Base-by-base conservation (phyloP, 2,113 vertebrate genomes). In the Oxygymnocypris stewartii region DNA sequence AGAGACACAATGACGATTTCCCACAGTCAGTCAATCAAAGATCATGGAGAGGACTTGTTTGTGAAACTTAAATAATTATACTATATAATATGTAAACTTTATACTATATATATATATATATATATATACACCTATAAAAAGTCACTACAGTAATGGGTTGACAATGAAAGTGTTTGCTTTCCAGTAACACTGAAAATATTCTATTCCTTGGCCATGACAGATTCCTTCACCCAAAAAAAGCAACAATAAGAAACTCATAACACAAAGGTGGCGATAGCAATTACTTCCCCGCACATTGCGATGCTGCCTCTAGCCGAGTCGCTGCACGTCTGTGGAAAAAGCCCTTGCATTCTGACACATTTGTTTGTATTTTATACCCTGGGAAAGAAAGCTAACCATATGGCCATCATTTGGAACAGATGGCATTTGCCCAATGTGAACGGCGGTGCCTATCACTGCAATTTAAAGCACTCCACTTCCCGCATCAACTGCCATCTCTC, bases 371-470 rank as follows among this genome's bases (percentile, higher is more conserved):
- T 94, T 94, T 93, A 92, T 94, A 94, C 93, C 92, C 93, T 85
- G 87, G 91, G 92, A 94, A 94, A 94, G 93, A 96, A 96, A 93
- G 93, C 93, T 91, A 82, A 92, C 94, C 95, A 96, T 96, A 96
- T 96, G 95, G 94, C 94, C 90, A 94, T 91, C 89, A 94, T 93
- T 88, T 91, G 93, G 92, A 96, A 93, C 96, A 96, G 96, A 97
- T 97, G 95, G 94, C 94, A 92, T 94, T 95, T 96, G 94, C 95
- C 95, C 95, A 96, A 93, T 94, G 94, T 92, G 93, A 96, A 95
- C 91, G 91, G 89, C 90, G 90, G 90, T 91, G 93, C 93, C 93
- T 94, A 94, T 93, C 91, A 91, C 90, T 54, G 92, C 94, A 93
- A 93, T 93, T 93, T 94, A 94, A 94, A 93, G 92, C 94, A 92